Base-by-base conservation (phyloP, 2,113 vertebrate species). In the Castor canadensis region DNA sequence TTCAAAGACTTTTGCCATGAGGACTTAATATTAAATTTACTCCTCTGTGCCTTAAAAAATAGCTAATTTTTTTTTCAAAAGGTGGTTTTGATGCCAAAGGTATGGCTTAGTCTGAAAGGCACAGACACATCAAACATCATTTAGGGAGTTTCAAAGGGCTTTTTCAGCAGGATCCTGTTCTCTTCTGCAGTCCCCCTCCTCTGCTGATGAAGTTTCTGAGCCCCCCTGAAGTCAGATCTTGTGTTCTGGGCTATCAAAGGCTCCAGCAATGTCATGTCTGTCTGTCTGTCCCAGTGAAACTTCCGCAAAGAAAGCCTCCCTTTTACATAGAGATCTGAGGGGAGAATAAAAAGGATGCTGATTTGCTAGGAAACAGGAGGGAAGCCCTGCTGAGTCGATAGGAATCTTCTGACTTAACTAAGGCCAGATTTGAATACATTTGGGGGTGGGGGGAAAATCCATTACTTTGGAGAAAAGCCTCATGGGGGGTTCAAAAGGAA, bases 361-460 rank as follows among this genome's bases (percentile, higher is more conserved):
- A 98, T 98, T 98, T 98, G 97, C 91, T 96, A 98, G 98, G 98
- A 98, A 99, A 98, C 98, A 98, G 98, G 98, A 98, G 98, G 98
- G 98, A 98, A 98, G 97, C 98, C 98, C 98, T 97, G 98, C 98
- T 98, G 98, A 97, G 98, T 97, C 43, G 98, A 98, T 98, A 98
- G 97, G 97, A 97, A 98, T 98, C 98, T 98, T 98, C 98, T 96
- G 97, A 98, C 98, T 98, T 98, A 96, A 98, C 98, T 67, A 95
- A 98, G 98, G 98, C 98, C 98, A 98, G 98, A 98, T 98, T 98
- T 99, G 98, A 99, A 99, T 99, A 98, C 93, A 98, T 98, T 98
- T 98, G 98, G 98, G 91, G 96, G 60, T 35, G 86, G 52, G 87
- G 96, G 86, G 3, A 90, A 97, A 98, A 98, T 98, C 98, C 98